phyloP scores from a whole-genome alignment of 2,797 vertebrate species.

The Taenioides sp. region DNA sequence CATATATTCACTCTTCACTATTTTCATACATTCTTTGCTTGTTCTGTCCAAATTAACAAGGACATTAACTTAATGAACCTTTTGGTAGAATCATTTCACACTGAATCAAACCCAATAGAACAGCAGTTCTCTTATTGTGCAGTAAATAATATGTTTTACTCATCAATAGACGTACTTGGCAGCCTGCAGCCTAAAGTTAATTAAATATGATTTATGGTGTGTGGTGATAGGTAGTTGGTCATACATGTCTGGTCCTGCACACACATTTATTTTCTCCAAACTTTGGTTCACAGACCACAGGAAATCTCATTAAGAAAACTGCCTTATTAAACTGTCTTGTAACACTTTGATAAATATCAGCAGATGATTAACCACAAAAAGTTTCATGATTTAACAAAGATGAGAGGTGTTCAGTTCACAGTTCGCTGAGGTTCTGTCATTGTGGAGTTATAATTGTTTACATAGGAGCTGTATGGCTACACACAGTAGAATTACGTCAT shows the following conservation, averaged over 20 bases:
- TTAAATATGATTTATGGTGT: background rate
- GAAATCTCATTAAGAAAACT: background rate
- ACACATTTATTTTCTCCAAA: background rate
- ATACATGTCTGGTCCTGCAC: too few species aligned
- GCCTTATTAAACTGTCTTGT: conserved; percentile 10
- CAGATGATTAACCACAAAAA: conserved; percentile 52
- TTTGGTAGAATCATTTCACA: conserved; percentile 17
- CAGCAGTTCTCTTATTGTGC: background rate
- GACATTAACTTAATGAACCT: conserved; percentile 32
- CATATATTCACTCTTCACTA: too few species aligned
- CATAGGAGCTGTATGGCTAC: too few species aligned
- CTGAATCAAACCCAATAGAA: background rate
- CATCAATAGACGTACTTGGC: background rate
- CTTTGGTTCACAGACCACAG: background rate
- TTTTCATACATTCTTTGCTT: too few species aligned
- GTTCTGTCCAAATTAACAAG: conserved; percentile 20
- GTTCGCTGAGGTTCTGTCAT: too few species aligned
- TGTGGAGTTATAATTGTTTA: too few species aligned
- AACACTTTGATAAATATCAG: conserved; percentile 43
- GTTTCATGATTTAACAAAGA: background rate
- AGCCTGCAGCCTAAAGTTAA: background rate
- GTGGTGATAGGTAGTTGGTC: too few species aligned
- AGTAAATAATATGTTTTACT: background rate
- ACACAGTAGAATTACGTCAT: too few species aligned
- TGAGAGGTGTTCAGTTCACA: too few species aligned